A percentile compares a stretch with the other conserved stretches of the same genome.
phyloP scores from a whole-genome alignment of 1,140 invertebrate genomes.

The Bombus soroeensis region DNA sequence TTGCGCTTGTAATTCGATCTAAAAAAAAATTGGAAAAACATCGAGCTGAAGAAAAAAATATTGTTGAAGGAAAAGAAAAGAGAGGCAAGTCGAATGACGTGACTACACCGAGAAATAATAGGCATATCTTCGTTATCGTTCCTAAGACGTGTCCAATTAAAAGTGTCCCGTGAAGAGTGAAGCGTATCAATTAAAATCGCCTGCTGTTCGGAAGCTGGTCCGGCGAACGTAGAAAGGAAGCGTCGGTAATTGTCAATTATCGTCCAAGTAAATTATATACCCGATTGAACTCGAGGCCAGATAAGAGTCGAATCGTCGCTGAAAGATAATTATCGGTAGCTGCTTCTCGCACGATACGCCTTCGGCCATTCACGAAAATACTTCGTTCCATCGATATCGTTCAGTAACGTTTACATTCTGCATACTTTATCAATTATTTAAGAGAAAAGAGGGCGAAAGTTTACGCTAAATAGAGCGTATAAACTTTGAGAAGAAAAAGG shows the following conservation, averaged over 20 bases:
- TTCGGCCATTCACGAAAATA: slow-evolving; percentile 5
- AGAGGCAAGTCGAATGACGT: not conserved
- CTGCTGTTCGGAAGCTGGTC: slow-evolving; percentile 15
- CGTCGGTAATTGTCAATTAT: slow-evolving; percentile 70
- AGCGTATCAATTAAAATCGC: slow-evolving; percentile 68
- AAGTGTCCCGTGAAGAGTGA: slow-evolving; percentile 55
- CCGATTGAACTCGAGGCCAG: slow-evolving; percentile 28
- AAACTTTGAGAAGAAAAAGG: no score
- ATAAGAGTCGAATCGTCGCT: slow-evolving; percentile 48
- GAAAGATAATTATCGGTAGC: slow-evolving; percentile 53
- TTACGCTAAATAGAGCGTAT: no score
- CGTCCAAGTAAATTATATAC: slow-evolving; percentile 57
- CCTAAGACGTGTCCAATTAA: slow-evolving; percentile 62
- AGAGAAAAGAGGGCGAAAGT: no score
- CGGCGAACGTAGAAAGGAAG: slow-evolving; percentile 42
- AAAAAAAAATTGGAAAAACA: not conserved
- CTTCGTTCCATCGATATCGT: not conserved
- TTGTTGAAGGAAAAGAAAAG: not conserved
- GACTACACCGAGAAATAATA: slow-evolving; percentile 49
- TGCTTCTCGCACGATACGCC: not conserved
- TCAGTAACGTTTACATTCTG: not conserved
- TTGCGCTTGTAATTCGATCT: no score
- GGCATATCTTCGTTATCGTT: slow-evolving; percentile 61
- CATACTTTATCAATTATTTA: no score
- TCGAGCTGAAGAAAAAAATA: not conserved